Evolutionary conservation across 2,888 invertebrate species (phyloP).

Genomic region (Vesta saturnalis): DNA sequence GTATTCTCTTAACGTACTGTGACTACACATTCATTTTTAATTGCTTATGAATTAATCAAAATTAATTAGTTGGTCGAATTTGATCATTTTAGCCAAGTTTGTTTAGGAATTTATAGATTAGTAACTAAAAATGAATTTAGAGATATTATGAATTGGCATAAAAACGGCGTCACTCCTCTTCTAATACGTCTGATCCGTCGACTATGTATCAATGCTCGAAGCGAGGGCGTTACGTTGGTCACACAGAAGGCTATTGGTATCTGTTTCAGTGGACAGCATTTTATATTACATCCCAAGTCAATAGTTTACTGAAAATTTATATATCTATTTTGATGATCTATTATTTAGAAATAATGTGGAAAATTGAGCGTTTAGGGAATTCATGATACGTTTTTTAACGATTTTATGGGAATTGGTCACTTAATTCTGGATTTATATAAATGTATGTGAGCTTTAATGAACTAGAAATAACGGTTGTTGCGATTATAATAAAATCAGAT

Average conservation of each 20-base stretch:
- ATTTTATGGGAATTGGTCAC: neutral
- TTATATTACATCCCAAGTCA: slow-evolving; percentile 56
- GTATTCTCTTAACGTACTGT: no score
- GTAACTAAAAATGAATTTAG: no score
- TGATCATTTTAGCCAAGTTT: no score
- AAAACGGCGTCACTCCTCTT: neutral
- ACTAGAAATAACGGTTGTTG: neutral
- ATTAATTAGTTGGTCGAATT: no score
- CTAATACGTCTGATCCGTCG: slow-evolving; percentile 24
- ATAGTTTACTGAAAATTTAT: slow-evolving; percentile 59
- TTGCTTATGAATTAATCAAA: neutral
- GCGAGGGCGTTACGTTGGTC: slow-evolving; percentile 52
- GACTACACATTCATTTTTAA: no score
- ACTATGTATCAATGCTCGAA: slow-evolving; percentile 47
- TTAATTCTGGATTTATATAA: slow-evolving; percentile 5
- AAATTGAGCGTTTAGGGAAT: slow-evolving; percentile 23
- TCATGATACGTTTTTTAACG: slow-evolving; percentile 7
- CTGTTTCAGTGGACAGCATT: slow-evolving; percentile 48
- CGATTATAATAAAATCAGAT: slow-evolving; percentile 2
- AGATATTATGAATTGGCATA: neutral
- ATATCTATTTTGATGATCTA: slow-evolving; percentile 59
- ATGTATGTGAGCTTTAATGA: neutral
- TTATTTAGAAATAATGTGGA: slow-evolving; percentile 42
- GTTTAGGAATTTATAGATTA: no score
- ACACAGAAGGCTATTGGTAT: slow-evolving; percentile 45